Conservation (phyloP, 2,888 invertebrate genomes). For the Epistrophe grossulariae region DNA sequence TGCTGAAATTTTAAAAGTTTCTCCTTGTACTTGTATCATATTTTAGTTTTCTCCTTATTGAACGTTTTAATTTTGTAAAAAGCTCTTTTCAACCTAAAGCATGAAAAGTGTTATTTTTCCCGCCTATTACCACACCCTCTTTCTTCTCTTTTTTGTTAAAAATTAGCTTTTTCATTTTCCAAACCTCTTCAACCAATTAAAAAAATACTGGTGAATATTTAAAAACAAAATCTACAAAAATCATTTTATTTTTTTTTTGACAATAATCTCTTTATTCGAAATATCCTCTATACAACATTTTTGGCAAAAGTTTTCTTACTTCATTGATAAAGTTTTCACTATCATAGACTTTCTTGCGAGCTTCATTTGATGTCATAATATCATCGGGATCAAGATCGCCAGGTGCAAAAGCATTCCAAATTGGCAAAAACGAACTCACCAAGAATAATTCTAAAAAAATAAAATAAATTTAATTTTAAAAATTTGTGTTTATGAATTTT, state of each 20-base stretch:
- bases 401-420: neutral
- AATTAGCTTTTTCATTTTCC: no score
- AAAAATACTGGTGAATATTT: neutral
- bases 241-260: neutral
- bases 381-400: neutral
- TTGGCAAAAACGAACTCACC: neutral
- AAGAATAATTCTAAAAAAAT: slow-evolving; percentile 16
- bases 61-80: no score
- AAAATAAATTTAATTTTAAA: neutral
- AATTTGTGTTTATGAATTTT: neutral
- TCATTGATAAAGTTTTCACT: neutral
- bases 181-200: no score
- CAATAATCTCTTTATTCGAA: neutral
- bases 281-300: neutral
- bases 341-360: neutral
- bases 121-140: no score
- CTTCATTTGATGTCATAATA: neutral
- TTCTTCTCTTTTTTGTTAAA: no score
- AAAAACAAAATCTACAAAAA: neutral
- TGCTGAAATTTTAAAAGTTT: no score
- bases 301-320: neutral
- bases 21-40: no score
- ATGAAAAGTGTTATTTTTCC: no score
- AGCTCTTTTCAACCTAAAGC: no score
- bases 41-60: no score